A percentile compares a stretch with the other conserved stretches of the same genome.
phyloP scores from a whole-genome alignment of 2,113 vertebrate genomes.

The Catharus minimus region DNA sequence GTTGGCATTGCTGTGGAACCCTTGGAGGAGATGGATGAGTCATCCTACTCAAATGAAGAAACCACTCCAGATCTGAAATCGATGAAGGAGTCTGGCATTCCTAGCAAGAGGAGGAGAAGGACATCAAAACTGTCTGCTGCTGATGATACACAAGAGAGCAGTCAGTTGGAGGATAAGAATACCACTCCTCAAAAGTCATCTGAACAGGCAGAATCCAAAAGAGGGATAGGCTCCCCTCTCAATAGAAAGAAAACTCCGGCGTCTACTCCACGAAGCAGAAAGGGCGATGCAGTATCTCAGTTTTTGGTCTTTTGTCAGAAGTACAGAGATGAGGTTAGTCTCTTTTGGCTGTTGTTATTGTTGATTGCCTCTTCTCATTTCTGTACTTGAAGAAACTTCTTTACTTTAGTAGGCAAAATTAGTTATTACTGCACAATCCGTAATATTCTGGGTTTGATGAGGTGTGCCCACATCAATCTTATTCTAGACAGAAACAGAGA shows the following conservation, averaged over 20 bases:
- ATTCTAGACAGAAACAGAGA: not conserved
- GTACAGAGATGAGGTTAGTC: constrained; percentile 83
- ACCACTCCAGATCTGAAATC: constrained; percentile 7
- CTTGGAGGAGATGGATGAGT: constrained; percentile 42
- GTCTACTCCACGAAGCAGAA: constrained; percentile 69
- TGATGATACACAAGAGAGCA: constrained; percentile 25
- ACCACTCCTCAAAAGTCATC: constrained; percentile 53
- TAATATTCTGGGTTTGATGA: not conserved
- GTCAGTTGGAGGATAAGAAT: constrained; percentile 33
- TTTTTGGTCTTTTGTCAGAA: constrained; percentile 85
- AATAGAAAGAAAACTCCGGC: constrained; percentile 71
- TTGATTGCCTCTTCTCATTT: not conserved
- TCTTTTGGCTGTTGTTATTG: not conserved
- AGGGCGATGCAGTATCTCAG: constrained; percentile 74
- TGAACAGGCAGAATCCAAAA: constrained; percentile 70
- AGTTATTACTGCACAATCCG: not conserved
- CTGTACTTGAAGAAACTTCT: not conserved
- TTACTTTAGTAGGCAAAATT: not conserved
- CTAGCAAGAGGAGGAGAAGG: constrained; percentile 75
- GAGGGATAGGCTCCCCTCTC: constrained; percentile 62
- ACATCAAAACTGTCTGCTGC: constrained; percentile 44
- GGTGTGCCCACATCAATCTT: not conserved
- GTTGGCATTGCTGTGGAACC: constrained; percentile 73
- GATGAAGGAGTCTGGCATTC: constrained; percentile 55
- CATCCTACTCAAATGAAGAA: constrained; percentile 37